Base-by-base conservation (phyloP, 2,797 vertebrate species). In the Sitta carolinensis region DNA sequence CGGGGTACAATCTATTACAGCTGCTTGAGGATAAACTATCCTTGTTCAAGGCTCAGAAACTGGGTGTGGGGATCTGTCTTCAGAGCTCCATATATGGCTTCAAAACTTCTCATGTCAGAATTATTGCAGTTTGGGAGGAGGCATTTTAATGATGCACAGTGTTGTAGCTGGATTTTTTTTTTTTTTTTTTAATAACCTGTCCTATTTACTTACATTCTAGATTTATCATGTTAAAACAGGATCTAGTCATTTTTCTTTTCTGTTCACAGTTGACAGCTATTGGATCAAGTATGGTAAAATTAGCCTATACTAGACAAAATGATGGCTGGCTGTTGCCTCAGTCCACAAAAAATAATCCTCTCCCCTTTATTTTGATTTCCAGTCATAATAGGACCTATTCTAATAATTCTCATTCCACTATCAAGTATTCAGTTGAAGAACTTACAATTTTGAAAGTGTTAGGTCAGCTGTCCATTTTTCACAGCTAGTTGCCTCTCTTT, bases 81-180 rank as follows among this genome's bases (percentile, higher is more conserved):
- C 62, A 86, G 30, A 70, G 13, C 36, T 85, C 85, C 93, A 90
- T 94, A 96, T 78, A 94, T 75, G 85, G 85, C 29, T 54, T 81
- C 30, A 86, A 81, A 86, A 75, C 23, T 0, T 0, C 23, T 89
- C 34, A 16, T 77, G 57, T 74, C 42, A 80, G 32, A 75, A 94
- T 64, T 85, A 75, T 68, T 48, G 14, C 20, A 22, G 8, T 3
- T 58, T 25, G 14, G 14, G 5, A 14, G 8, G 6, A 76, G 27
- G 52, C 75, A 62, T 89, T 89, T 68, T 88, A 88, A n/a, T 79
- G 23, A 63, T 66, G 20, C n/a, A 34, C 22, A 34, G 4, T 34
- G 25, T 72, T 13, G n/a, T 40, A 81, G 38, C 18, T 77, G 51
- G 16, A 75, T 58, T 89, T 80, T 29, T 32, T 36, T 23, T n/a